Base-by-base conservation (phyloP, 2,797 vertebrate species). In the Gymnoscopelus microlampas region DNA sequence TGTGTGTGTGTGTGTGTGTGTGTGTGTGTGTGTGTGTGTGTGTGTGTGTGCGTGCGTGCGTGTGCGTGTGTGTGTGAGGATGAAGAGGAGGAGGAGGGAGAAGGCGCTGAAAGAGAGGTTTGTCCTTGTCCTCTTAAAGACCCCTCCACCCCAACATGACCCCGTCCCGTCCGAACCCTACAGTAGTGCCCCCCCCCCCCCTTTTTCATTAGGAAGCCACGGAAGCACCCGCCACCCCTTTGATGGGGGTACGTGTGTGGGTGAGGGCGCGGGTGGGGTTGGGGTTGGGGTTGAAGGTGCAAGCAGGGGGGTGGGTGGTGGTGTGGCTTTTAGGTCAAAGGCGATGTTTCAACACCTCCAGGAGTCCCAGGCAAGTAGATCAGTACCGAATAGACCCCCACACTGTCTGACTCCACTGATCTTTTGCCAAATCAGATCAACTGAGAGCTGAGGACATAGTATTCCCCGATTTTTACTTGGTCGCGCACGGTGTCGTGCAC, bases 21-120 rank as follows among this genome's bases (percentile, higher is more conserved):
- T 19, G 60, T 81, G 83, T 81, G 84, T 68, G 69, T 49, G 12
- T 74, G 70, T 84, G 81, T 85, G 87, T 84, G 86, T 59, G 70
- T 60, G 72, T 0, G 65, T 84, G 87, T 79, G 88, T 87, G 78
- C 51, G 77, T n/a, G 2, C 13, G 19, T 12, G 74, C 77, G 81
- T 61, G 70, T 76, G 73, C 74, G 80, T 73, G 85, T 10, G 73
- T 75, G 80, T 73, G 85, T 10, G 87, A 80, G 65, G 80, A 74
- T 65, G 70, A 65, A 55, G 63, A 64, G 23, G 51, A 73, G 76
- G 79, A 86, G 80, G 69, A 32, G 44, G 70, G 80, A 79, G 69
- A 32, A 32, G 75, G 71, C 69, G 71, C 81, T 88, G 70, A 88
- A 88, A 87, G 82, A 79, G 78, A 84, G 68, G 72, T 74, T 79